phyloP scores from a whole-genome alignment of 2,113 vertebrate genomes.

The Vireo altiloquus region DNA sequence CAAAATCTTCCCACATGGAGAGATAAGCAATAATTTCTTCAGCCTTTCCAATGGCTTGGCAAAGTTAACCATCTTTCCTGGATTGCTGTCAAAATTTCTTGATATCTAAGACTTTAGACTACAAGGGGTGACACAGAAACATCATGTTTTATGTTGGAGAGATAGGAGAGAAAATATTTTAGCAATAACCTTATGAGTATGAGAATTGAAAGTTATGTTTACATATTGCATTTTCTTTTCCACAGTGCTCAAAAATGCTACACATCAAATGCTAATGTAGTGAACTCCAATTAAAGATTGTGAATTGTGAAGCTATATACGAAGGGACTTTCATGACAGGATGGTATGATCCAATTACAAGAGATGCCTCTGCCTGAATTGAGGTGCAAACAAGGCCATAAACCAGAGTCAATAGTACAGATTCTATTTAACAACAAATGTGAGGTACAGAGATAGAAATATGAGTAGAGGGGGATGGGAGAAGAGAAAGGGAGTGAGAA shows the following conservation, averaged over 20 bases:
- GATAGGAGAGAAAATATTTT: not conserved
- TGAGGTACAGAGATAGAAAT: not conserved
- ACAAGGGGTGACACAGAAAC: not conserved
- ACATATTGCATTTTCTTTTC: not conserved
- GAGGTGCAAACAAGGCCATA: not conserved
- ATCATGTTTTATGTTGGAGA: not conserved
- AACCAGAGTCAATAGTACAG: not conserved
- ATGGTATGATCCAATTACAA: not conserved
- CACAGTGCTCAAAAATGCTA: not conserved
- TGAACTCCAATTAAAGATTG: not conserved
- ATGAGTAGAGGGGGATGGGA: not conserved
- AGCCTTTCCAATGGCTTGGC: not conserved
- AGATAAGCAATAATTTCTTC: not conserved
- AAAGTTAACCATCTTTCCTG: not conserved
- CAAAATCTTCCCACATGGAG: not conserved
- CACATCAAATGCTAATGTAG: not conserved
- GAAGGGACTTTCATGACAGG: not conserved
- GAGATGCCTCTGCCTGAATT: not conserved
- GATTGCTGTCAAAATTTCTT: not conserved
- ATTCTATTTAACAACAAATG: not conserved
- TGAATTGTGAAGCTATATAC: not conserved
- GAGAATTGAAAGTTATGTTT: not conserved
- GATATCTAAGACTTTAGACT: not conserved
- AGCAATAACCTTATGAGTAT: not conserved
- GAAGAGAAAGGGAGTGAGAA: not conserved